A percentile compares a stretch with the other conserved stretches of the same genome.
These are phyloP conservation scores for Fragum fragum DNA, from an alignment of 2,888 invertebrate species.

Conservation along the genomic window DNA sequence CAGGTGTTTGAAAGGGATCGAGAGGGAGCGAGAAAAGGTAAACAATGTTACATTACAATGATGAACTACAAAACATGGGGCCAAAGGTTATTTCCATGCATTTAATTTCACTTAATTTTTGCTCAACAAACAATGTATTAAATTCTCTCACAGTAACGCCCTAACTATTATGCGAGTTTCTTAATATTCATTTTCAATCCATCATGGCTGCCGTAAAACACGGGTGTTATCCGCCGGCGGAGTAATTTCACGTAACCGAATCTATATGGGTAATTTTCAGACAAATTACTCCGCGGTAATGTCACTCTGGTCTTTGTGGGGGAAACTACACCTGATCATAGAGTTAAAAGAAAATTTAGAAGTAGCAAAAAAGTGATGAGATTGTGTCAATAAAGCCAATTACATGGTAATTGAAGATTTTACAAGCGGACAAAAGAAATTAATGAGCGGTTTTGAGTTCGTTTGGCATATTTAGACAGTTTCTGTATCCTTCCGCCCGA, in stretches of 20 bases:
- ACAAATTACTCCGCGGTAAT: constrained; percentile 11
- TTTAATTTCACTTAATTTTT: constrained; percentile 20
- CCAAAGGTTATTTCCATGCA: constrained; percentile 19
- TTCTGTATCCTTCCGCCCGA: constrained; percentile 39
- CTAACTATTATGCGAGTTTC: constrained; percentile 1
- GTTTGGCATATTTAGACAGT: constrained; percentile 54
- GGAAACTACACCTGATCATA: constrained; percentile 1
- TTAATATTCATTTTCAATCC: constrained; percentile 7
- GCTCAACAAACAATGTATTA: constrained; percentile 11
- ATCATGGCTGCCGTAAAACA: constrained; percentile 1
- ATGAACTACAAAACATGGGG: constrained; percentile 5
- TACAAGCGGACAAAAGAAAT: constrained; percentile 46
- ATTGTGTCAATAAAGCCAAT: constrained; percentile 38
- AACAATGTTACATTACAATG: background rate
- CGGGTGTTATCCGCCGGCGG: constrained; percentile 12
- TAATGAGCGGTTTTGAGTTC: constrained; percentile 35
- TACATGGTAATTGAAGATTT: constrained; percentile 51
- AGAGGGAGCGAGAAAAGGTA: background rate
- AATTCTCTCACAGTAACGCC: constrained; percentile 22
- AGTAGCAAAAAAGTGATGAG: constrained; percentile 16
- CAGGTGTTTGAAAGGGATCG: background rate
- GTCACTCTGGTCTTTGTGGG: background rate
- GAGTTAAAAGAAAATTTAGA: background rate
- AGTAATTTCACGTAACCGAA: constrained; percentile 40
- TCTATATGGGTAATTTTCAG: constrained; percentile 31